A percentile compares a stretch with the other conserved stretches of the same genome.
Evolutionary conservation across 2,888 invertebrate genomes (phyloP).

Genomic region (Morpho helenor): DNA sequence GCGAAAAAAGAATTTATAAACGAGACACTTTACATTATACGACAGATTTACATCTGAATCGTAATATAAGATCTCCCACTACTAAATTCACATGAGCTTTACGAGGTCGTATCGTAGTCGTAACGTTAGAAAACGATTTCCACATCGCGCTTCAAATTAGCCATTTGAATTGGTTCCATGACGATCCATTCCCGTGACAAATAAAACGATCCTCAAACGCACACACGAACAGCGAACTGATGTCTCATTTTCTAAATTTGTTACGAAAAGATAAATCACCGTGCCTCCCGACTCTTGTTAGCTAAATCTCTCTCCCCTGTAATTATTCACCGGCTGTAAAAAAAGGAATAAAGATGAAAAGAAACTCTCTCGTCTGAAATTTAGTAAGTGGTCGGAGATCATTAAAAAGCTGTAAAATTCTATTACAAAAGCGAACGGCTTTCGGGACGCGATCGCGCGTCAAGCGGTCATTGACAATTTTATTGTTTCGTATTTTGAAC

Average conservation of each 20-base stretch:
- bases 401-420: conserved; percentile 75
- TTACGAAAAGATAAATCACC: conserved; percentile 75
- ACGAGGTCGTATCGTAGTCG: conserved; percentile 5
- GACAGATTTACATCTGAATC: background rate
- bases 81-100: too few species aligned
- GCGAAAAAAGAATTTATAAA: conserved; percentile 42
- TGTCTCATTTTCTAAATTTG: conserved; percentile 78
- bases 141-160: conserved; percentile 61
- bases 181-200: conserved; percentile 39
- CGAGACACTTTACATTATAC: conserved; percentile 22
- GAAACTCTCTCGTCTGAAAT: conserved; percentile 60
- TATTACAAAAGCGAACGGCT: conserved; percentile 57
- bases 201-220: conserved; percentile 40
- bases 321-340: conserved; percentile 64
- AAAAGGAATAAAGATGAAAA: conserved; percentile 69
- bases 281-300: conserved; percentile 68
- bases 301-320: conserved; percentile 68
- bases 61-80: too few species aligned
- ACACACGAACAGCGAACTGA: conserved; percentile 51
- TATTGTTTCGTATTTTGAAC: conserved; percentile 13
- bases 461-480: conserved; percentile 26
- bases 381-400: conserved; percentile 68
- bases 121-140: conserved; percentile 13
- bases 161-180: conserved; percentile 61
- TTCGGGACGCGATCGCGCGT: conserved; percentile 32